These are phyloP conservation scores for Melipona beecheii DNA, from an alignment of 2,888 invertebrate genomes.

Conservation along the genomic window DNA sequence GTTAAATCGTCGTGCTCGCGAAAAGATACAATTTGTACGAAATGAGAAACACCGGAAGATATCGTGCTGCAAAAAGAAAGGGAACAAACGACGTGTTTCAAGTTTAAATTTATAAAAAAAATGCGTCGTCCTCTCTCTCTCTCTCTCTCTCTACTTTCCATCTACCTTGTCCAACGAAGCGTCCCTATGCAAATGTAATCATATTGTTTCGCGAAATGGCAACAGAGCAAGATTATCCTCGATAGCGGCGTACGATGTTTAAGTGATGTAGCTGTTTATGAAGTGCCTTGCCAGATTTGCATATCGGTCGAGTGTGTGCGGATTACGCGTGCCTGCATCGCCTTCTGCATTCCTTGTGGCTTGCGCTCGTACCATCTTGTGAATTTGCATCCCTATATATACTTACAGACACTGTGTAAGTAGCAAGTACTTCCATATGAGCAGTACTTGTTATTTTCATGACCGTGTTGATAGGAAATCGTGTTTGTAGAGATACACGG, in stretches of 20 bases:
- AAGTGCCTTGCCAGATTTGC: conserved; percentile 47
- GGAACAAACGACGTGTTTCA: too few relatives aligned
- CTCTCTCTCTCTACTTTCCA: neutral
- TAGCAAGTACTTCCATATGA: too few relatives aligned
- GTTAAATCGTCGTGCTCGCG: too few relatives aligned
- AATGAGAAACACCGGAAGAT: too few relatives aligned
- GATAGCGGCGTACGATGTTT: conserved; percentile 38
- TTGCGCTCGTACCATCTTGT: neutral
- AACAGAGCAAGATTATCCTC: conserved; percentile 44
- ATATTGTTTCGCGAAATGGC: conserved; percentile 53
- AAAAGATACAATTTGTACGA: too few relatives aligned
- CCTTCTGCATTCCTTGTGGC: neutral
- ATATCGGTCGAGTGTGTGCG: conserved; percentile 32
- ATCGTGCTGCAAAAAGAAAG: too few relatives aligned
- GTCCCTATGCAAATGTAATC: conserved; percentile 36
- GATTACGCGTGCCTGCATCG: conserved; percentile 36
- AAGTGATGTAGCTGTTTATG: conserved; percentile 54
- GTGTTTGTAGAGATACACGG: too few relatives aligned
- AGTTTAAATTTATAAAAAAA: too few relatives aligned
- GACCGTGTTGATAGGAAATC: too few relatives aligned
- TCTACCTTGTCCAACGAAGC: neutral
- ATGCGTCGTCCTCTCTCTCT: too few relatives aligned
- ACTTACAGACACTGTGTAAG: too few relatives aligned
- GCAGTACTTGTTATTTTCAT: too few relatives aligned
- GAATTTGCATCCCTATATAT: conserved; percentile 41